Conservation (phyloP, 2,113 vertebrate species). For the Catharus fuscescens region DNA sequence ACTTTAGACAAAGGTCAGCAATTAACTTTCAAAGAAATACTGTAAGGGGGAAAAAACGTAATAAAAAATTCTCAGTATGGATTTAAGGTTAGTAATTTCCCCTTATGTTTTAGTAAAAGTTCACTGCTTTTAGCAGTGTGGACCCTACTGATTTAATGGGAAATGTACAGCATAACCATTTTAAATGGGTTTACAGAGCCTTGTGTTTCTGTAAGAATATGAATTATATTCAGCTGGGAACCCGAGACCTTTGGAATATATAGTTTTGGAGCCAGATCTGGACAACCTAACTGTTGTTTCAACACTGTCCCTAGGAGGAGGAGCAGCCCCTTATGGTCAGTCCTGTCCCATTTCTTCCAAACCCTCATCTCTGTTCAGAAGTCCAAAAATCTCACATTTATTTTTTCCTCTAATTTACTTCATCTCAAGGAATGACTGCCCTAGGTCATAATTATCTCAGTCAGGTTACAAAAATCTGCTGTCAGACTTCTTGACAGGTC, state of each 20-base stretch:
- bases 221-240: not conserved
- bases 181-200: not conserved
- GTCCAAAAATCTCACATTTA: not conserved
- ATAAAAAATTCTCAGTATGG: not conserved
- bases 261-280: not conserved
- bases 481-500: not conserved
- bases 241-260: not conserved
- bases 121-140: not conserved
- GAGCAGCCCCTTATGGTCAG: not conserved
- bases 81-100: not conserved
- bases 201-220: not conserved
- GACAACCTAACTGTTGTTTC: not conserved
- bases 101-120: not conserved
- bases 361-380: not conserved
- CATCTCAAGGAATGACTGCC: not conserved
- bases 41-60: rapidly evolving
- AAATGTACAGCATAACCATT: not conserved
- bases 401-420: not conserved
- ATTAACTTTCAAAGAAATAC: not conserved
- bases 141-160: not conserved
- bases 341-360: not conserved
- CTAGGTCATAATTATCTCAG: not conserved
- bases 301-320: not conserved
- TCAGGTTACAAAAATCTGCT: not conserved
- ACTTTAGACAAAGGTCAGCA: not conserved